These are phyloP conservation scores for Stomorhina lunata DNA, from an alignment of 2,888 invertebrate genomes.

Conservation along the genomic window DNA sequence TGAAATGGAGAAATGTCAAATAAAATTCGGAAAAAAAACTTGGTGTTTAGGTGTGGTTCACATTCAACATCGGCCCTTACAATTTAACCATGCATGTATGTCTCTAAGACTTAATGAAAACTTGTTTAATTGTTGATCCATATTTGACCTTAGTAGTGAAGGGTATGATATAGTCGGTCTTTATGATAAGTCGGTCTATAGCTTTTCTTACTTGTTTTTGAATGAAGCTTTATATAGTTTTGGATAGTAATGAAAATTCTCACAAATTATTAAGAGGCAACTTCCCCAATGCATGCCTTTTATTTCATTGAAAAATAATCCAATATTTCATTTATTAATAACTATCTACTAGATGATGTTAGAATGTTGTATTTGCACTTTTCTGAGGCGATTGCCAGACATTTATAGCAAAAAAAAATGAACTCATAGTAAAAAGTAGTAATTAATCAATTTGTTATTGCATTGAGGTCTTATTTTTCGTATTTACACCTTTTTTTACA, in stretches of 20 bases:
- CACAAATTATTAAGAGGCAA: background rate
- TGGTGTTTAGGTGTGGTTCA: no score
- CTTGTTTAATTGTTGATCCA: no score
- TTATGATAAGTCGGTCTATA: no score
- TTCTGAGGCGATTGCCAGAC: background rate
- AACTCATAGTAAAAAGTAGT: background rate
- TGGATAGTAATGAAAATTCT: background rate
- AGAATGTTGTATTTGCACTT: constrained; percentile 10
- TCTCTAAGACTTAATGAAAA: no score
- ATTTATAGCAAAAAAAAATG: background rate
- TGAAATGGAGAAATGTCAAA: no score
- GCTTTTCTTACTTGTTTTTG: no score
- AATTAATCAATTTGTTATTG: constrained; percentile 51
- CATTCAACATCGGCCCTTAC: no score
- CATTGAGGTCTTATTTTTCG: constrained; percentile 28
- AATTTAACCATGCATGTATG: no score
- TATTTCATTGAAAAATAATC: constrained; percentile 19
- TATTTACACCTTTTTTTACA: constrained; percentile 45
- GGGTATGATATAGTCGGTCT: no score
- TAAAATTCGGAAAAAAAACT: no score
- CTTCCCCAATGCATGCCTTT: background rate
- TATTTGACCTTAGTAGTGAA: no score
- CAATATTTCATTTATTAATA: background rate
- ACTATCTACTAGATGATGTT: background rate
- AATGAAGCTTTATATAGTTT: no score